Percentiles rank a stretch among this genome's conserved stretches.
Evolutionary conservation across 1,140 invertebrate genomes (phyloP).

Genomic region (Spodoptera frugiperda): DNA sequence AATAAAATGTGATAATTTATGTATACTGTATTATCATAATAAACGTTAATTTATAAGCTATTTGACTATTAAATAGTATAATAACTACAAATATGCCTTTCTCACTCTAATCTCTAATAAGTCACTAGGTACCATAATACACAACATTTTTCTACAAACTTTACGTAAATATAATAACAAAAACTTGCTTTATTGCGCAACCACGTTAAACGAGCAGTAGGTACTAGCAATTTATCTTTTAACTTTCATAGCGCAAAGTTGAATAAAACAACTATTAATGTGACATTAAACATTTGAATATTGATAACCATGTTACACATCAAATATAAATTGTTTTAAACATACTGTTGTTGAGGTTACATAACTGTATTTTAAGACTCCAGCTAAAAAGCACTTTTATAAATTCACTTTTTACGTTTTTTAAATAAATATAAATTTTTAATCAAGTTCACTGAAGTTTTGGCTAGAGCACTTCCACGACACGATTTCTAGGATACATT

Average conservation of each 20-base stretch:
- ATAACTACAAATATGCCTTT: constrained; percentile 19
- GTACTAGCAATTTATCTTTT: too few species aligned
- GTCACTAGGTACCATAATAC: constrained; percentile 8
- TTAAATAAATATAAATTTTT: too few species aligned
- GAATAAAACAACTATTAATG: too few species aligned
- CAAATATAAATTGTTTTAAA: too few species aligned
- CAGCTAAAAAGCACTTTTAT: too few species aligned
- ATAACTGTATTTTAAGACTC: too few species aligned
- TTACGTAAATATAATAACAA: background rate
- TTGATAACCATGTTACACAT: too few species aligned
- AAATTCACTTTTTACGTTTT: too few species aligned
- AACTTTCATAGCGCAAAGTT: too few species aligned
- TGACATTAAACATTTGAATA: too few species aligned
- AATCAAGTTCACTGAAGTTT: background rate
- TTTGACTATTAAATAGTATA: constrained; percentile 26
- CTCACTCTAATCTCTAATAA: constrained; percentile 30
- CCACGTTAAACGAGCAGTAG: background rate
- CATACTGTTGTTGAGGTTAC: too few species aligned
- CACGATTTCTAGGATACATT: background rate
- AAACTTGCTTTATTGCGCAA: background rate
- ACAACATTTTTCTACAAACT: background rate
- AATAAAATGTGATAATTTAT: background rate
- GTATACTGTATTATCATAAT: background rate
- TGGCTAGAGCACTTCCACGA: background rate
- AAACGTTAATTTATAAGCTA: background rate